Evolutionary conservation across 2,113 vertebrate species (phyloP).

Genomic region (Asarcornis scutulata): DNA sequence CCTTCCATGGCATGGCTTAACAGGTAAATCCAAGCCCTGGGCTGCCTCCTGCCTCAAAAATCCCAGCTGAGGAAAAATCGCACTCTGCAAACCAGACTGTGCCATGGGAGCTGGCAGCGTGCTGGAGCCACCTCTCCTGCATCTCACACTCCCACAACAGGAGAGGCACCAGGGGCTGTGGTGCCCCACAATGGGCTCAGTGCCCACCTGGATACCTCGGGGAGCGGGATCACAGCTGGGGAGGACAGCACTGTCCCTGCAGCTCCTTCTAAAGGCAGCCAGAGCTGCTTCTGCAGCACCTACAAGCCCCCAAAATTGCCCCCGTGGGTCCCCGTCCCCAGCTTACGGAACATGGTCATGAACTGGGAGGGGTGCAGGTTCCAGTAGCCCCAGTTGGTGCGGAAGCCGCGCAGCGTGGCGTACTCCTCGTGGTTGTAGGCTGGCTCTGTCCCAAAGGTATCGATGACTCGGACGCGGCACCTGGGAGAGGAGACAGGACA

Average conservation of each 20-base stretch:
- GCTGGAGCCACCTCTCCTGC: neutral
- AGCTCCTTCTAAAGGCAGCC: neutral
- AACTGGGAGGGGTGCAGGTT: conserved; percentile 94
- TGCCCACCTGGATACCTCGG: too few species aligned
- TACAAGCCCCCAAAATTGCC: accelerated
- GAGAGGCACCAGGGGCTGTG: too few species aligned
- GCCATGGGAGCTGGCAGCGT: neutral
- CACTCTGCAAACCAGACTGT: neutral
- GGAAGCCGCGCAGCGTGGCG: conserved; percentile 90
- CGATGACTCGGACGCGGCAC: conserved; percentile 94
- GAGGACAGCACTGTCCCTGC: accelerated
- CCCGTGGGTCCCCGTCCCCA: accelerated
- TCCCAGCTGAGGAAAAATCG: neutral
- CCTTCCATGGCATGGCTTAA: neutral
- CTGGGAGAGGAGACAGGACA: conserved; percentile 61
- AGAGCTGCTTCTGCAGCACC: neutral
- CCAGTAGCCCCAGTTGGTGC: conserved; percentile 99
- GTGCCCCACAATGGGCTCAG: too few species aligned
- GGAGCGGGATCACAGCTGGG: accelerated
- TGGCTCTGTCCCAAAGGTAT: conserved; percentile 95
- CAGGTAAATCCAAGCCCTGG: neutral
- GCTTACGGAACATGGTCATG: conserved; percentile 99
- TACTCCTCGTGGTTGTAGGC: conserved; percentile 98
- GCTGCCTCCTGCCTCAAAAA: neutral
- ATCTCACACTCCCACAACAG: too few species aligned